Base-by-base conservation (phyloP, 2,113 vertebrate species). In the Chascanopsetta lugubris region DNA sequence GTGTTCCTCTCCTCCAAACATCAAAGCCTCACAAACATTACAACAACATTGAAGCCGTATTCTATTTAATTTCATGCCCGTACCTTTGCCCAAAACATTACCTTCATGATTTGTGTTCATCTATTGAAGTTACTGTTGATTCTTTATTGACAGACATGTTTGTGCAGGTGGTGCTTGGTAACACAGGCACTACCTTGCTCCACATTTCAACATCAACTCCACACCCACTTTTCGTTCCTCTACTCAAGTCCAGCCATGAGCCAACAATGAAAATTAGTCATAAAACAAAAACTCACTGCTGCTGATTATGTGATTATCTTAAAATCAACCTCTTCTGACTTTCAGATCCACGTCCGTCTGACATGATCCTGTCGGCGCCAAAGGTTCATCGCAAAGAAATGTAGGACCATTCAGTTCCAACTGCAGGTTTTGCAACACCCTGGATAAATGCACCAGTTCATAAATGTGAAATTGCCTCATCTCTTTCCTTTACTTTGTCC, bases 101-200 rank as follows among this genome's bases (percentile, higher is more conserved):
- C 58, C 22, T 56, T 60, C 38, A 12, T 32, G 51, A 24, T 56
- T 47, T 26, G 24, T 24, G 7, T 0, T 55, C 25, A 53, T 63
- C 25, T 9, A 58, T n/a, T n/a, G 56, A 24, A 26, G 49, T 17
- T 12, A 1, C 36, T 58, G 53, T 62, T 56, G 5, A 36, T 56
- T 69, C 21, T n/a, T 3, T 32, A 22, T 25, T 74, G 42, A 65
- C 50, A 70, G 63, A 77, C 60, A 8, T 75, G 66, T 83, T 83
- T 60, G 67, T 75, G 51, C 83, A 84, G 76, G 72, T 64, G 59
- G 55, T 61, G 59, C 32, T 67, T 26, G 55, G 51, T 61, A 71
- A 58, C 50, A 56, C 29, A 79, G 57, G 21, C 40, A 72, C 53
- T 45, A 58, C 8, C 55, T 82, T 38, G 53, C 63, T 48, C 49